Conservation (phyloP, 2,113 vertebrate species). For the Pelusios castaneus region DNA sequence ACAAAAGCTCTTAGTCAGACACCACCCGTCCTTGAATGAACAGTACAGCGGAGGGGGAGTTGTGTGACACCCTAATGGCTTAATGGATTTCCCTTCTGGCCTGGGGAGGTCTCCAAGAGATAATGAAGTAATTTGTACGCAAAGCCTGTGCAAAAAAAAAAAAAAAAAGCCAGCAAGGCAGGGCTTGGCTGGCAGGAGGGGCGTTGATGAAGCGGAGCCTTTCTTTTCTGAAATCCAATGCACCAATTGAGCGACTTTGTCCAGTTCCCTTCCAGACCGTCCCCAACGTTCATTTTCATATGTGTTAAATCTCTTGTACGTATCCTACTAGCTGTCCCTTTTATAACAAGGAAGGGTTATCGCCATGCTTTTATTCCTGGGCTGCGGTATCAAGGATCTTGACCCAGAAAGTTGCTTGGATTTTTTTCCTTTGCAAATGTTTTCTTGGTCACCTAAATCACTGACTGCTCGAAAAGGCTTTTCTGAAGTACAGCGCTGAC, state of each 20-base stretch:
- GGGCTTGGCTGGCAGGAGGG: conserved; percentile 12
- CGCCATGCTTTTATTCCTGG: conserved; percentile 71
- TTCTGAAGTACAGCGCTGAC: conserved; percentile 68
- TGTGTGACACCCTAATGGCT: not conserved
- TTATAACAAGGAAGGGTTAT: conserved; percentile 49
- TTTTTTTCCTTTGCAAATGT: not conserved
- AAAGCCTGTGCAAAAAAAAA: not conserved
- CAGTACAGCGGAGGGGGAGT: not conserved
- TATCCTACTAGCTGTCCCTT: conserved; percentile 41
- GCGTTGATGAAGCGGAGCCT: not conserved
- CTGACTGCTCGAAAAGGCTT: not conserved
- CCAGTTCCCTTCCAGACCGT: not conserved
- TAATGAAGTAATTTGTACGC: conserved; percentile 47
- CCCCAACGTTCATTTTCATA: conserved; percentile 43
- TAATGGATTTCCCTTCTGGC: conserved; percentile 51
- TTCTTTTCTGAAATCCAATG: conserved; percentile 16
- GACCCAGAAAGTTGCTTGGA: conserved; percentile 50
- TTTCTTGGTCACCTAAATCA: not conserved
- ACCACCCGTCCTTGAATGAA: conserved; percentile 30
- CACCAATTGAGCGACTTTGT: conserved; percentile 36
- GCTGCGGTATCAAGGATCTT: not conserved
- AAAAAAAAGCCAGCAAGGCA: not conserved
- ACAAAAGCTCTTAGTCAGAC: conserved; percentile 28
- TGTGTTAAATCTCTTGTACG: conserved; percentile 28
- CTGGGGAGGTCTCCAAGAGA: conserved; percentile 55